Evolutionary conservation across 2,113 vertebrate genomes (phyloP).

Genomic region (Nibea albiflora): DNA sequence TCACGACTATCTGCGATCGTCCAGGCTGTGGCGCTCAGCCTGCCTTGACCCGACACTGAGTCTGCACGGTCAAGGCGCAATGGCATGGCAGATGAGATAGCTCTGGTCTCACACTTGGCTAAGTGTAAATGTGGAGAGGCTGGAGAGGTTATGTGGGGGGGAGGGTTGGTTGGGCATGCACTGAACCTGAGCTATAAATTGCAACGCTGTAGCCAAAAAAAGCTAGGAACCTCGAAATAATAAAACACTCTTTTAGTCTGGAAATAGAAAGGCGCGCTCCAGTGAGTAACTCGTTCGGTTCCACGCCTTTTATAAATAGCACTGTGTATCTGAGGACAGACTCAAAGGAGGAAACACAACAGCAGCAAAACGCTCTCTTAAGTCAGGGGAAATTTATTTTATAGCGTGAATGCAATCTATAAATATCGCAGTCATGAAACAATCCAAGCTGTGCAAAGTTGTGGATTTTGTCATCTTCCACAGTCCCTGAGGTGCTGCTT

Average conservation of each 20-base stretch:
- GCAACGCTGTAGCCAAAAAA: constrained; percentile 72
- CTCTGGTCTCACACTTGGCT: constrained; percentile 46
- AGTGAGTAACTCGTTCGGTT: constrained; percentile 65
- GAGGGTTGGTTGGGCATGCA: background rate
- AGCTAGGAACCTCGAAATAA: constrained; percentile 76
- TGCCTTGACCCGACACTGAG: constrained; percentile 3
- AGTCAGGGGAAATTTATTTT: constrained; percentile 65
- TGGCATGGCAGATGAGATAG: constrained; percentile 56
- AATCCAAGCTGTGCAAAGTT: constrained; percentile 39
- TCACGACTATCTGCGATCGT: constrained; percentile 8
- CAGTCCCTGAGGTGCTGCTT: constrained; percentile 51
- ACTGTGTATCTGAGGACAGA: constrained; percentile 69
- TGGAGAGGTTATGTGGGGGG: background rate
- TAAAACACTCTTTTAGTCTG: constrained; percentile 70
- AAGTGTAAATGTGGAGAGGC: constrained; percentile 46
- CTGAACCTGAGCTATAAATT: constrained; percentile 74
- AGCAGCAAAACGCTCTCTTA: constrained; percentile 43
- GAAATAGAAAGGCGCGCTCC: constrained; percentile 78
- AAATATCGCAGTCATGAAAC: constrained; percentile 68
- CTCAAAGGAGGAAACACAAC: constrained; percentile 30
- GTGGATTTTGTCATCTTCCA: constrained; percentile 55
- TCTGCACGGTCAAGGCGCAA: constrained; percentile 27
- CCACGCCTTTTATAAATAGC: constrained; percentile 76
- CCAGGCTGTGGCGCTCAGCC: constrained; percentile 9
- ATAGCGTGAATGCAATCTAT: constrained; percentile 70